Evolutionary conservation across 2,888 invertebrate species (phyloP), one percentile per base, ranked within the genome.

Genomic region (Steinernema hermaphroditum): DNA sequence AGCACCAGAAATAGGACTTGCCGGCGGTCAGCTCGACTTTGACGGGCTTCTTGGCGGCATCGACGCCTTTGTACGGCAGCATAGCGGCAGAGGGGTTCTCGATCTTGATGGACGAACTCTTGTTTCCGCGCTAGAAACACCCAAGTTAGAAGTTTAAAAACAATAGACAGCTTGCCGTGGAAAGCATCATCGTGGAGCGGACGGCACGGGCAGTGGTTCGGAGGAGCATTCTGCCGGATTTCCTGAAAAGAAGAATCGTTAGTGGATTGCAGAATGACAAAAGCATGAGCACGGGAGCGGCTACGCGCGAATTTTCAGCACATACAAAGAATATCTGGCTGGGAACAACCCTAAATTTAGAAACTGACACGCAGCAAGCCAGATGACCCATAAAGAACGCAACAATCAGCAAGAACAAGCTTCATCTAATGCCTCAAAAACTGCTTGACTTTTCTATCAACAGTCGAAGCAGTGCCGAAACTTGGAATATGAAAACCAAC

Each of bases 1-100:
- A 89, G 87, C 96, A 97, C 96, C 96, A 97, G 32, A 90, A 88
- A 87, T 95, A 95, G 0, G 89, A 90, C 88, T 93, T 93, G 22
- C 90, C 91, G 83, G 88, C 88, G 86, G 92, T 77, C 44, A 84
- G 74, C 22, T 76, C 73, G 6, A 82, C 77, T 19, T 78, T 78
- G 14, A 72, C 71, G n/a, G 82, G 77, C 50, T 74, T 75, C 37
- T 74, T 72, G 34, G 41, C 75, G 8, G 80, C 78, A 22, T 77
- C 75, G n/a, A 76, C 68, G 34, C 83, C 84, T 57, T 62, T 76
- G 62, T 62, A 62, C 8, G 62, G 62, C 27, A 62, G 29, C 62
- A 62, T 62, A 9, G 29, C 34, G 32, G 62, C 62, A 16, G 62
- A 62, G 1, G 32, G 29, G 16, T 62, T 16, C 19, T 62, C 62